Evolutionary conservation across 2,113 vertebrate genomes (phyloP).

Genomic region (Muntiacus muntjak): DNA sequence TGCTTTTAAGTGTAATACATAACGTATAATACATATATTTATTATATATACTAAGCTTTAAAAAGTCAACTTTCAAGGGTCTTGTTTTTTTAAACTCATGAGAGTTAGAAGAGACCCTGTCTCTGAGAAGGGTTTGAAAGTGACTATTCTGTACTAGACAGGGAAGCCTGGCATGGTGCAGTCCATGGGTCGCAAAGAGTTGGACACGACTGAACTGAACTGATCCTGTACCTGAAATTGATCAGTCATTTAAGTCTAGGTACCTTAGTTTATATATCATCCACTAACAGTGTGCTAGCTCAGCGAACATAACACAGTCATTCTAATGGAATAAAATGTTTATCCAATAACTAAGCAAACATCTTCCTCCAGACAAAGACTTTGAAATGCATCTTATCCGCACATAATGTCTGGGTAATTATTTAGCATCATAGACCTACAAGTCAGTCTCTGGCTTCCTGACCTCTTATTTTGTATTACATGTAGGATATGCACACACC

Average conservation of each 20-base stretch:
- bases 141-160: not conserved
- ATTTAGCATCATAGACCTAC: not conserved
- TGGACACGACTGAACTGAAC: not conserved
- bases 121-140: not conserved
- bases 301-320: not conserved
- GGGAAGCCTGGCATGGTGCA: not conserved
- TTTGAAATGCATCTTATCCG: not conserved
- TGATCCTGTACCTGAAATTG: not conserved
- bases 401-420: not conserved
- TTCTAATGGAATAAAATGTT: not conserved
- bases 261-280: not conserved
- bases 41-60: not conserved
- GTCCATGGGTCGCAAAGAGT: not conserved
- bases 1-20: not conserved
- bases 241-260: not conserved
- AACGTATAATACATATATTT: not conserved
- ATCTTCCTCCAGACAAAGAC: not conserved
- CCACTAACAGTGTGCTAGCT: not conserved
- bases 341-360: not conserved
- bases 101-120: not conserved
- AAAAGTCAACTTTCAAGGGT: not conserved
- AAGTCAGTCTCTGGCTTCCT: not conserved
- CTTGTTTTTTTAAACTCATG: not conserved
- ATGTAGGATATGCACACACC: not conserved
- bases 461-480: not conserved